These are phyloP conservation scores for Lasiurus cinereus DNA, from an alignment of 2,113 vertebrate genomes.

Conservation along the genomic window DNA sequence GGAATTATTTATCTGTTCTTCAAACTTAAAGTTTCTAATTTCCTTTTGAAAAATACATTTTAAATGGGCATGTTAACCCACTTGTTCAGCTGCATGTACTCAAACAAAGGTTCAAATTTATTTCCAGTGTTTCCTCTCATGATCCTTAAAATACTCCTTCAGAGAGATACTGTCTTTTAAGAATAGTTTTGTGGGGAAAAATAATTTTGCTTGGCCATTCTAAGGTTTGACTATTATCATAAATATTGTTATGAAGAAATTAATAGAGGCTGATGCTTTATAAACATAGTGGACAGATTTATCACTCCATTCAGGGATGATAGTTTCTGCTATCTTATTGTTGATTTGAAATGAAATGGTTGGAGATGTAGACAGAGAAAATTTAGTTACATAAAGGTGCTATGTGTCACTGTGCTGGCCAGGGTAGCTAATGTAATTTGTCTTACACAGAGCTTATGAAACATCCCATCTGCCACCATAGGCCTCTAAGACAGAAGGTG, in stretches of 20 bases:
- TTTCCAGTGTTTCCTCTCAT: slow-evolving; percentile 29
- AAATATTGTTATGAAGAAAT: slow-evolving; percentile 70
- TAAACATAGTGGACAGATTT: slow-evolving; percentile 37
- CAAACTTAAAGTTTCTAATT: slow-evolving; percentile 24
- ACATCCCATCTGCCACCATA: slow-evolving; percentile 79
- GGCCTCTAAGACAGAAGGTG: slow-evolving; percentile 83
- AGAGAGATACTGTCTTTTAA: slow-evolving; percentile 41
- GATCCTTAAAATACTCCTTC: slow-evolving; percentile 20
- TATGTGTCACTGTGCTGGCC: slow-evolving; percentile 51
- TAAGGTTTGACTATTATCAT: slow-evolving; percentile 43
- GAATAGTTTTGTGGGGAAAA: not conserved
- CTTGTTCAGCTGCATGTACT: not conserved
- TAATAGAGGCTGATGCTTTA: slow-evolving; percentile 67
- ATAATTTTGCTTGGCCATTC: slow-evolving; percentile 17
- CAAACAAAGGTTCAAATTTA: not conserved
- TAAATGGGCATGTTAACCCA: not conserved
- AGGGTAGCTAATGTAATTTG: slow-evolving; percentile 79
- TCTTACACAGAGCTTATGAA: slow-evolving; percentile 79
- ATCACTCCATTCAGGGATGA: slow-evolving; percentile 25
- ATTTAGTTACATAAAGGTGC: slow-evolving; percentile 81
- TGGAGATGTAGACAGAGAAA: slow-evolving; percentile 67
- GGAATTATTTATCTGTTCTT: not conserved
- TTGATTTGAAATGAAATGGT: slow-evolving; percentile 42
- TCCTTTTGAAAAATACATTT: not conserved
- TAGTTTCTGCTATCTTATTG: not conserved